Evolutionary conservation across 2,113 vertebrate genomes (phyloP).

Genomic region (Vimba vimba): DNA sequence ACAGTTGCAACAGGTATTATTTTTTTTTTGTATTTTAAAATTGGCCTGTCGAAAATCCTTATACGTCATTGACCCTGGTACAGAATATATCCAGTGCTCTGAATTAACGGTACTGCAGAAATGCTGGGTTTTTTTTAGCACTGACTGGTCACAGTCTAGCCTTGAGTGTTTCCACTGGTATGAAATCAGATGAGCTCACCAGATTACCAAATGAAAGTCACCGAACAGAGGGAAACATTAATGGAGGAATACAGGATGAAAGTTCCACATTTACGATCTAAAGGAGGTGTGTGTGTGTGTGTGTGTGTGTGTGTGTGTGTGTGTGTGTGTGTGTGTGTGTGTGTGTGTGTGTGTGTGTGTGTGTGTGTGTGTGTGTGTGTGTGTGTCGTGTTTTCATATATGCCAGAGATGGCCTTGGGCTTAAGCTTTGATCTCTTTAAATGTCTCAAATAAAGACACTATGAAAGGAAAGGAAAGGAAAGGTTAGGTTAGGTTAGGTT

Average conservation of each 20-base stretch:
- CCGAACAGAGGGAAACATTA: constrained; percentile 56
- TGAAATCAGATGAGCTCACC: constrained; percentile 35
- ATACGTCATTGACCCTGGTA: too few relatives aligned
- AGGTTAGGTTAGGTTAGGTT: neutral
- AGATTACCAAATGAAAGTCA: constrained; percentile 56
- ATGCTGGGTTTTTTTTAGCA: too few relatives aligned
- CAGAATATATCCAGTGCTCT: too few relatives aligned
- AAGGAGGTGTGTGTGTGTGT: constrained; percentile 46
- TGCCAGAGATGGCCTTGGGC: constrained; percentile 75
- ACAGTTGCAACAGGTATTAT: too few relatives aligned
- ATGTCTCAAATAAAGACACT: constrained; percentile 59
- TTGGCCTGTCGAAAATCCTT: too few relatives aligned
- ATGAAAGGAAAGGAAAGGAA: too few relatives aligned
- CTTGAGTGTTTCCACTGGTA: neutral
- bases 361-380: neutral
- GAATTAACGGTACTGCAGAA: too few relatives aligned
- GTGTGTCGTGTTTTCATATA: constrained; percentile 63
- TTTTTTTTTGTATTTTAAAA: too few relatives aligned
- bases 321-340: neutral
- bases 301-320: constrained; percentile 13
- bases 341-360: constrained; percentile 39
- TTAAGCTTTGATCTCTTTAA: constrained; percentile 77
- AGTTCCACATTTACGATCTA: constrained; percentile 66
- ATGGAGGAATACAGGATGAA: constrained; percentile 64
- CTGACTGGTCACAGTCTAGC: neutral